Evolutionary conservation across 2,797 vertebrate species (phyloP).

Genomic region (Synanceia verrucosa): DNA sequence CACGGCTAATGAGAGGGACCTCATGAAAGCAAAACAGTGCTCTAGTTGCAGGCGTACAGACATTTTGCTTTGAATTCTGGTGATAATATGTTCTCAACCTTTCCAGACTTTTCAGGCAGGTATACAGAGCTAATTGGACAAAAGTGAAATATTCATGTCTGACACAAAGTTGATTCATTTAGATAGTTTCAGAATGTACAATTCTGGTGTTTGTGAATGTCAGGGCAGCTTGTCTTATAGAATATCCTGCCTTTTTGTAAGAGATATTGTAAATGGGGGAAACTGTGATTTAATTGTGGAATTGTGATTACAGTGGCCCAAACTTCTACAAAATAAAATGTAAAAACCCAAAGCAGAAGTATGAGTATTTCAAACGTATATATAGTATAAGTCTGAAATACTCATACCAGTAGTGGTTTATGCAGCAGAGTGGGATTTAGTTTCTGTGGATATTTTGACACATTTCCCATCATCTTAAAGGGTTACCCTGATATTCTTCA

Average conservation of each 20-base stretch:
- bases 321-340: not conserved
- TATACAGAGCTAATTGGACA: slow-evolving; percentile 16
- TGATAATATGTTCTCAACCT: slow-evolving; percentile 14
- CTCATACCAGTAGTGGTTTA: not conserved
- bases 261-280: too few species aligned
- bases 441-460: not conserved
- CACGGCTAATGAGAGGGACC: not conserved
- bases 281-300: too few species aligned
- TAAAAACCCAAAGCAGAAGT: not conserved
- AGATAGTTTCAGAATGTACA: not conserved
- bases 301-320: not conserved
- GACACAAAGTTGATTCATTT: not conserved
- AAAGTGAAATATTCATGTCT: slow-evolving; percentile 27
- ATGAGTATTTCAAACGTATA: not conserved
- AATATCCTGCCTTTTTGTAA: too few species aligned
- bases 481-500: too few species aligned
- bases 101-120: slow-evolving; percentile 12
- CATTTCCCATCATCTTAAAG: not conserved
- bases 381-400: too few species aligned
- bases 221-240: too few species aligned
- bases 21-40: slow-evolving; percentile 23
- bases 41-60: slow-evolving; percentile 14
- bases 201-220: too few species aligned
- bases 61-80: slow-evolving; percentile 23
- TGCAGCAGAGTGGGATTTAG: not conserved